Conservation (phyloP, 2,113 vertebrate species). For the Scophthalmus maximus region DNA sequence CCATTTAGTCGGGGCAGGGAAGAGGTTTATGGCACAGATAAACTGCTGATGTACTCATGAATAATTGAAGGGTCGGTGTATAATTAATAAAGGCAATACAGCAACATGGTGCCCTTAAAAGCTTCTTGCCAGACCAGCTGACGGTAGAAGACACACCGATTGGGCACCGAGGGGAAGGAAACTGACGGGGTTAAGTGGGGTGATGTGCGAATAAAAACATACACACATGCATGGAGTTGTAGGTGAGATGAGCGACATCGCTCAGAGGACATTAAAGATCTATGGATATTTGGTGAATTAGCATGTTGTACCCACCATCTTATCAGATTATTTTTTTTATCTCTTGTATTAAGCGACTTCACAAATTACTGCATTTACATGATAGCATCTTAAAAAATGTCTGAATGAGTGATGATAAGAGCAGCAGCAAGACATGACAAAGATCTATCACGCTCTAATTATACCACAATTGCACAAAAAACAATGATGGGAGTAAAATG, state of each 20-base stretch:
- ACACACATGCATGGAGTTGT: neutral
- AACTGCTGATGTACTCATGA: constrained; percentile 63
- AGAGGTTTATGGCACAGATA: constrained; percentile 60
- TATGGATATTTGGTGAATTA: neutral
- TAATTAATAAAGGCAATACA: constrained; percentile 70
- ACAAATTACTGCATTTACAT: constrained; percentile 13
- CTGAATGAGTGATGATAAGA: constrained; percentile 25
- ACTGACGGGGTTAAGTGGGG: constrained; percentile 51
- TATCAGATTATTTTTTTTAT: neutral
- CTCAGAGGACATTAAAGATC: neutral
- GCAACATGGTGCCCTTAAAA: constrained; percentile 63
- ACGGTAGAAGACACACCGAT: constrained; percentile 31
- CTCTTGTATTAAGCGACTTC: neutral
- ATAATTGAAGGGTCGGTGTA: constrained; percentile 69
- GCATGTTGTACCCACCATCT: neutral
- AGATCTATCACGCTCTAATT: constrained; percentile 31
- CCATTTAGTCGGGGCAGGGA: constrained; percentile 53
- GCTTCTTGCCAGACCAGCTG: constrained; percentile 51
- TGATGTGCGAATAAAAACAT: constrained; percentile 29
- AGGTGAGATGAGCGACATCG: neutral
- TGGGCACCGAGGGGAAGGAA: constrained; percentile 31
- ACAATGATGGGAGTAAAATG: constrained; percentile 73
- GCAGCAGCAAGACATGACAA: neutral
- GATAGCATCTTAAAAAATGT: constrained; percentile 27
- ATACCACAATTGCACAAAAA: constrained; percentile 22